phyloP scores from a whole-genome alignment of 2,797 vertebrate species.

The Mormyrus hasselquistii region DNA sequence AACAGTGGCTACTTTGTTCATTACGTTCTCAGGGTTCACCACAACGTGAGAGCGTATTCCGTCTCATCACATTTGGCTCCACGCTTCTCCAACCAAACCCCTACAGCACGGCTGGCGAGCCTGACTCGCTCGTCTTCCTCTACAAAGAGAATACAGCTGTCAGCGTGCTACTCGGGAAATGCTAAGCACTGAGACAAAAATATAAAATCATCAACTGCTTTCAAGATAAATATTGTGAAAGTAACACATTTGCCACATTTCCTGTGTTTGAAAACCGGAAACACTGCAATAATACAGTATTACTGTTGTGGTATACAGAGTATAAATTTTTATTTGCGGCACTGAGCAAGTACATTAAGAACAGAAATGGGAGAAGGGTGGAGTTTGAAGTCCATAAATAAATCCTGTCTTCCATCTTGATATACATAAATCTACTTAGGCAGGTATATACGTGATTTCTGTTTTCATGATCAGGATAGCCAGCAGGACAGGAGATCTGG shows the following conservation, averaged over 20 bases:
- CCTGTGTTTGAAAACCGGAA: background rate
- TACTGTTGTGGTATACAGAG: background rate
- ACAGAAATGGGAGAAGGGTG: background rate
- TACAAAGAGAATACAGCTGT: background rate
- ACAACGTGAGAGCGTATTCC: background rate
- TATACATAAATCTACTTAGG: background rate
- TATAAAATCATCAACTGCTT: background rate
- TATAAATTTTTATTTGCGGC: background rate
- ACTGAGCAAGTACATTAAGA: background rate
- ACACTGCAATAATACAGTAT: background rate
- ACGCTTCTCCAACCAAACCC: background rate
- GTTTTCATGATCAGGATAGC: background rate
- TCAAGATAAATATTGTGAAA: background rate
- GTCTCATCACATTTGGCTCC: background rate
- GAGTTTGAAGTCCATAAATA: background rate
- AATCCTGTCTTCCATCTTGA: background rate
- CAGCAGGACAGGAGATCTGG: background rate
- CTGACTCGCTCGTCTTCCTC: background rate
- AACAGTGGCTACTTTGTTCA: background rate
- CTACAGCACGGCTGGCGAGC: background rate
- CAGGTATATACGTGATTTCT: background rate
- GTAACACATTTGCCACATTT: background rate
- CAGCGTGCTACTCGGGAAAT: background rate
- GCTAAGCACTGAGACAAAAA: background rate
- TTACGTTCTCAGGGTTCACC: background rate